Evolutionary conservation across 1,140 invertebrate genomes (phyloP), one percentile per base, ranked within the genome.

Genomic region (Macrocentrus cingulum): DNA sequence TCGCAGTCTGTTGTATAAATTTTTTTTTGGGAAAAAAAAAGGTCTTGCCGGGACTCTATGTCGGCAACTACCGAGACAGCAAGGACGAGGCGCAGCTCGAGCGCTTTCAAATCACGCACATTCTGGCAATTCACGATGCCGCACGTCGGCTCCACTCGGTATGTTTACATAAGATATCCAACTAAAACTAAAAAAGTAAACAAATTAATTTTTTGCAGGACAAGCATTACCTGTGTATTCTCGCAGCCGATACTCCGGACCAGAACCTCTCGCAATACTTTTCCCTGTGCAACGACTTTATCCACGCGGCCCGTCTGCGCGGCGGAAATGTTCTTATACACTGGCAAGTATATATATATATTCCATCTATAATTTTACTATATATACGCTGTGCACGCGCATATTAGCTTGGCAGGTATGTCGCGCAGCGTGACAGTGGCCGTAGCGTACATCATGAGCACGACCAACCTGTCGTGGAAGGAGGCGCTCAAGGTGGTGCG

Each of bases 231-330:
- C 81, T 97, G 15, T 97, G 94, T 75, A 93, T 98, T 48, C 85
- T 91, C 82, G 95, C 94, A 7, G 91, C 93, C 8, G 95, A 98
- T 76, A 91, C 89, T 9, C 92, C 94, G 0, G 89, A 93, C 69
- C 94, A 98, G 77, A 95, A 97, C 79, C 81, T 98, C 7, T 88
- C 88, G 9, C 94, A 95, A 77, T 96, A 92, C 80, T 97, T 98
- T 80, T 86, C 90, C 13, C 77, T 92, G 39, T 96, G 93, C 79
- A 97, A 96, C 79, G 94, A 98, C 72, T 98, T 98, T 69, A 98
- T 98, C 67, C 95, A 98, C 75, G 87, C 88, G 1, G 95, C 94
- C 1, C 81, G 95, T 48, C 80, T 94, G 0, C 83, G 90, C 29
- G 92, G 94, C 57, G 94, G 95, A 57, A 91, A 91, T 73, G 95